Evolutionary conservation across 2,113 vertebrate genomes (phyloP).

Genomic region (Python bivittatus): DNA sequence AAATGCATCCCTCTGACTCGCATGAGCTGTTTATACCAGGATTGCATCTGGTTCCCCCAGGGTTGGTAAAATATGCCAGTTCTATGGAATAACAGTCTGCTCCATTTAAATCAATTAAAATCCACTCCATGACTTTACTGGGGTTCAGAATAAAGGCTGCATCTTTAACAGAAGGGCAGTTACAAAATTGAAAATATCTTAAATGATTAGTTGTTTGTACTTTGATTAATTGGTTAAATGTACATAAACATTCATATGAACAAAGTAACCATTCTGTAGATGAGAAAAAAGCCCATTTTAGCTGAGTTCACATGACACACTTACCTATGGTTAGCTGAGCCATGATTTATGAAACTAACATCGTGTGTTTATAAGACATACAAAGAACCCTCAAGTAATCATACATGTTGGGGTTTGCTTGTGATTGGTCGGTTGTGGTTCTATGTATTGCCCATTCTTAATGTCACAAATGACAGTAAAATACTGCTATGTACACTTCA

Average conservation of each 20-base stretch:
- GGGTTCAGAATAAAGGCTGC: neutral
- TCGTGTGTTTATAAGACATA: neutral
- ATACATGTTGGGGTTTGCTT: neutral
- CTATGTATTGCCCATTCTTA: neutral
- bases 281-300: neutral
- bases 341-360: neutral
- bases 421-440: neutral
- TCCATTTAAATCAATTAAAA: slow-evolving; percentile 37
- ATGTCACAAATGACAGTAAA: neutral
- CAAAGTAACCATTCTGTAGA: neutral
- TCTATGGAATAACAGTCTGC: slow-evolving; percentile 24
- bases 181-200: neutral
- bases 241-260: neutral
- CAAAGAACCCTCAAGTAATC: neutral
- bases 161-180: neutral
- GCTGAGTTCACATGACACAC: neutral
- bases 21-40: slow-evolving; percentile 14
- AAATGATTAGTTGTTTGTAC: neutral
- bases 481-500: neutral
- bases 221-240: neutral
- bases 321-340: neutral
- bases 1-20: neutral
- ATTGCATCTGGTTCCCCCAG: neutral
- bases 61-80: slow-evolving; percentile 4
- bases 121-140: slow-evolving; percentile 1